Conservation (phyloP, 2,888 invertebrate species). For the Rhamphomyia laevipes region DNA sequence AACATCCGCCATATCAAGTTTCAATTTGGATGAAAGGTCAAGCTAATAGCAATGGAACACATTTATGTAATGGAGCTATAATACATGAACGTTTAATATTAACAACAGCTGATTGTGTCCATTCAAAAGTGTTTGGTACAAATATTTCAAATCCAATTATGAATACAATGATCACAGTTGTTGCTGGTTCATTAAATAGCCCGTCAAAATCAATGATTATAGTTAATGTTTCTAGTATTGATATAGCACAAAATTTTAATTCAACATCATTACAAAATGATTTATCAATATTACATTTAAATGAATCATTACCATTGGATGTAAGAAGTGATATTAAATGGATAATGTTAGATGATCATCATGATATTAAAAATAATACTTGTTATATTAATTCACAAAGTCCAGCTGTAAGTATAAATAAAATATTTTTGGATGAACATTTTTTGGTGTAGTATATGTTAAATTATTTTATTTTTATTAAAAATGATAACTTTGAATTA, state of each 20-base stretch:
- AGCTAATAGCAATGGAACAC: conserved; percentile 7
- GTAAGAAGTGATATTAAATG: conserved; percentile 20
- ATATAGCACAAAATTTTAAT: conserved; percentile 15
- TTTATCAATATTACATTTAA: conserved; percentile 20
- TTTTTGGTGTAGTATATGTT: too few species aligned
- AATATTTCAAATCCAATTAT: conserved; percentile 7
- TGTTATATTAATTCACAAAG: too few species aligned
- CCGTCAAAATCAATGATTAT: conserved; percentile 1
- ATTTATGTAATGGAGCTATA: conserved; percentile 22
- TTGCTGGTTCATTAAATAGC: conserved; percentile 11
- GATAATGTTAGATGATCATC: conserved; percentile 22
- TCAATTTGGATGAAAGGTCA: conserved; percentile 16
- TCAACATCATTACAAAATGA: conserved; percentile 19
- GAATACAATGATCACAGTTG: conserved; percentile 13
- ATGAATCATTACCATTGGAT: conserved; percentile 18
- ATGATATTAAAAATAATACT: conserved; percentile 9
- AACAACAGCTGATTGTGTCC: conserved; percentile 21
- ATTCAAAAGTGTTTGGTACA: conserved; percentile 3
- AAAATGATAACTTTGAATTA: too few species aligned
- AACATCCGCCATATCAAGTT: conserved; percentile 19
- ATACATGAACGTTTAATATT: conserved; percentile 21
- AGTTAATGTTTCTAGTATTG: conserved; percentile 14
- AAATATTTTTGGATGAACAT: too few species aligned
- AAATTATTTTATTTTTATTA: too few species aligned
- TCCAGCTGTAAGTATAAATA: too few species aligned